phyloP scores from a whole-genome alignment of 2,797 vertebrate genomes.

The Poecilia picta region DNA sequence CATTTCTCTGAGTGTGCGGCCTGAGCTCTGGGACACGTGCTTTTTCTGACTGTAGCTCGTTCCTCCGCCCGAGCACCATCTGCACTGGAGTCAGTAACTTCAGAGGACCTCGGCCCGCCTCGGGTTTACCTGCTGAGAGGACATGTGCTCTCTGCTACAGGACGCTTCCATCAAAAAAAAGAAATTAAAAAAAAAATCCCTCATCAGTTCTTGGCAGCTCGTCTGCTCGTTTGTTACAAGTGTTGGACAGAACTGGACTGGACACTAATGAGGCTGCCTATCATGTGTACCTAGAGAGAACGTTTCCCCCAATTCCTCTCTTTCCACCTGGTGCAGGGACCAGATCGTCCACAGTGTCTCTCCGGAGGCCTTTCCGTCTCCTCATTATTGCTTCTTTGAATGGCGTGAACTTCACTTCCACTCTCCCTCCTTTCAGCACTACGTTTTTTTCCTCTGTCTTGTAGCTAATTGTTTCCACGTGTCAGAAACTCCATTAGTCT shows the following conservation, averaged over 20 bases:
- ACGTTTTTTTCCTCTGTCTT: constrained; percentile 27
- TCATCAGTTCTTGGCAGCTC: constrained; percentile 50
- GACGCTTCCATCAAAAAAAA: constrained; percentile 38
- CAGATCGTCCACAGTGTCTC: constrained; percentile 52
- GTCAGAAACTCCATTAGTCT: constrained; percentile 3
- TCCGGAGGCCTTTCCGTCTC: constrained; percentile 56
- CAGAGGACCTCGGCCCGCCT: constrained; percentile 40
- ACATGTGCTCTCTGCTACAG: constrained; percentile 64
- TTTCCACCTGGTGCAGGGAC: constrained; percentile 48
- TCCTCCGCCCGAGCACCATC: constrained; percentile 60
- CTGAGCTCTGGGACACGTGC: constrained; percentile 43
- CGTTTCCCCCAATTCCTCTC: constrained; percentile 11
- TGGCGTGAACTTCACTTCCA: constrained; percentile 52
- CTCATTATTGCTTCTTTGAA: constrained; percentile 63
- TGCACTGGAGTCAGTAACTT: constrained; percentile 54
- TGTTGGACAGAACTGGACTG: constrained; percentile 63
- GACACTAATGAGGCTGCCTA: constrained; percentile 76
- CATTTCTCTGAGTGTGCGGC: constrained; percentile 27
- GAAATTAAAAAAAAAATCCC: constrained; percentile 5
- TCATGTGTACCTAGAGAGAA: constrained; percentile 61
- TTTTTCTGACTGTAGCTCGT: constrained; percentile 35
- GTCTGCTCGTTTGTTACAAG: constrained; percentile 50
- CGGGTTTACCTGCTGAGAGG: constrained; percentile 60
- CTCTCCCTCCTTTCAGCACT: constrained; percentile 30
- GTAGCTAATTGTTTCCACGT: constrained; percentile 43